A percentile compares a stretch with the other conserved stretches of the same genome.
phyloP scores from a whole-genome alignment of 2,113 vertebrate genomes.

The Charina bottae region DNA sequence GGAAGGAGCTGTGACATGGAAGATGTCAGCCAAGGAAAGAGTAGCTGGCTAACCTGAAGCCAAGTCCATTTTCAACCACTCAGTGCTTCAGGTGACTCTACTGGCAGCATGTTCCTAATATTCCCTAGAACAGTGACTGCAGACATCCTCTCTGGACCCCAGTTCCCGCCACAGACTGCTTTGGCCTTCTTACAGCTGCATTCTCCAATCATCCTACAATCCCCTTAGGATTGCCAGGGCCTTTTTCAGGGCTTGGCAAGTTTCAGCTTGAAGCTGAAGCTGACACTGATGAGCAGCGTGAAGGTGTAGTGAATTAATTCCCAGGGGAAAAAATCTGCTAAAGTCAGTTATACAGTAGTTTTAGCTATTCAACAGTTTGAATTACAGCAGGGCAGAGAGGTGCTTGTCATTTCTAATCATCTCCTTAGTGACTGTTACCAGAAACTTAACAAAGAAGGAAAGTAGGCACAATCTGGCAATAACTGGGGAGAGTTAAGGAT shows the following conservation, averaged over 20 bases:
- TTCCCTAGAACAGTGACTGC: conserved; percentile 34
- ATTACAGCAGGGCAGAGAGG: background rate
- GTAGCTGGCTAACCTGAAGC: background rate
- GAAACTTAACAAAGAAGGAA: background rate
- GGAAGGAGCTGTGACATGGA: background rate
- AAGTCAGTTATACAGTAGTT: background rate
- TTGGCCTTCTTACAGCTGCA: conserved; percentile 60
- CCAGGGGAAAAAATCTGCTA: background rate
- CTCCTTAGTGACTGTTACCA: background rate
- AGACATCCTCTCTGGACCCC: conserved; percentile 6
- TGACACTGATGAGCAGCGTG: background rate
- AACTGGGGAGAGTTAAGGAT: background rate
- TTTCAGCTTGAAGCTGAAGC: conserved; percentile 15
- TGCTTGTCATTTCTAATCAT: background rate
- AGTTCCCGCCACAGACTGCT: accelerated
- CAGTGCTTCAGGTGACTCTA: background rate
- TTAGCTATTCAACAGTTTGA: background rate
- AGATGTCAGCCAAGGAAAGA: background rate
- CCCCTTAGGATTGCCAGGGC: conserved; percentile 2
- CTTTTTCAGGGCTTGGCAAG: conserved; percentile 24
- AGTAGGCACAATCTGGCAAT: background rate
- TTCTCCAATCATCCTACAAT: conserved; percentile 53
- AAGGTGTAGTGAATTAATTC: background rate
- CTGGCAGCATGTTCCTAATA: background rate
- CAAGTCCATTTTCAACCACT: background rate